Percentiles rank a stretch among this genome's conserved stretches.
Conservation (phyloP, 2,888 invertebrate genomes). For the Megamerina dolium region DNA sequence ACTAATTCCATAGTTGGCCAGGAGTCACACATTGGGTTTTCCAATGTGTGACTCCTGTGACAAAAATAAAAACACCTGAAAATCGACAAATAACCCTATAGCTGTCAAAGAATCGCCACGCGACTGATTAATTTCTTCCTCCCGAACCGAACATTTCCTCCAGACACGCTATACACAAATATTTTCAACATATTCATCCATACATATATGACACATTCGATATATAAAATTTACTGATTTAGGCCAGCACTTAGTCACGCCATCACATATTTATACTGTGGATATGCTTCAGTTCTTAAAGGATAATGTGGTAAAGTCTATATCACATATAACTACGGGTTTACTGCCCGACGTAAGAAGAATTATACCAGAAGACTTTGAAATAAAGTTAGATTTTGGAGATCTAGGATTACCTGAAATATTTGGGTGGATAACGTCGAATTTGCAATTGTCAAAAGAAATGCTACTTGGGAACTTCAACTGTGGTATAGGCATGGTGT, state of each 20-base stretch:
- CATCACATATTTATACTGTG: conserved; percentile 83
- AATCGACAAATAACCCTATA: too few relatives aligned
- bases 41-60: too few relatives aligned
- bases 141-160: too few relatives aligned
- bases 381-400: conserved; percentile 63
- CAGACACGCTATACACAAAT: too few relatives aligned
- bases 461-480: conserved; percentile 91
- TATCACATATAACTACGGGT: conserved; percentile 93
- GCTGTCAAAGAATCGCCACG: too few relatives aligned
- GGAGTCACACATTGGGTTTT: too few relatives aligned
- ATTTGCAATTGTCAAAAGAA: conserved; percentile 64
- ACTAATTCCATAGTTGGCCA: too few relatives aligned
- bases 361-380: conserved; percentile 64
- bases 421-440: conserved; percentile 82
- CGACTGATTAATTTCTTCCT: too few relatives aligned
- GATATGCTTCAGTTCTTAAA: conserved; percentile 65
- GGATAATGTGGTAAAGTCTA: conserved; percentile 68
- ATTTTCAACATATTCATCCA: too few relatives aligned
- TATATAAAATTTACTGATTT: too few relatives aligned
- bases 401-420: conserved; percentile 70
- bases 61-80: too few relatives aligned
- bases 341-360: conserved; percentile 82
- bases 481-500: conserved; percentile 86
- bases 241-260: conserved; percentile 76
- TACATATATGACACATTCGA: too few relatives aligned